Evolutionary conservation across 1,140 invertebrate species (phyloP), one percentile per base, ranked within the genome.

Genomic region (Vollenhovia emeryi): DNA sequence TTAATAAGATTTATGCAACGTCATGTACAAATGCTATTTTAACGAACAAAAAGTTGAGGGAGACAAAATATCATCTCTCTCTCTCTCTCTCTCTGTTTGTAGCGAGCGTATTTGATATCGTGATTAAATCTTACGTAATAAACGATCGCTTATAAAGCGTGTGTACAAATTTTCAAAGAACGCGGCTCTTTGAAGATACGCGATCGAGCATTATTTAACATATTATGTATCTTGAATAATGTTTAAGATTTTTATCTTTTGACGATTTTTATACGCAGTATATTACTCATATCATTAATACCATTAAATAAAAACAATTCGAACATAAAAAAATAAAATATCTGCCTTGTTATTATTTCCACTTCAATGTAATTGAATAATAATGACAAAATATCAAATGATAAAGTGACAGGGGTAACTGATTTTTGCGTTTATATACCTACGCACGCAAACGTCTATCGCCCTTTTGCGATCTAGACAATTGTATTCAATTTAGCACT

Each of bases 301-400:
- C 11, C 27, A 73, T 73, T 52, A 36, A 73, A 73, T 73, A 73
- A 73, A 73, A 33, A 48, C 0, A 18, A 43, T 27, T 27, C 43
- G 0, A 40, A 18, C 6, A 48, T 18, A 2, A 33, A 64, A 13
- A 15, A 40, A 7, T 33, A 33, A 40, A 66, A 48, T 13, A 30
- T 45, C 3, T 43, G 15, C 8, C 27, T 52, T 52, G 13, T 15
- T 3, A 15, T 68, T 8, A 69, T 21, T 33, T 73, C 6, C 18
- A 18, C 33, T 36, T 36, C 8, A 48, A 30, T 21, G 36, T 18
- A 71, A 52, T 6, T 13, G 50, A n/a, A n/a, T 71, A 21, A 55
- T 24, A 62, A 36, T 11, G 3, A n/a, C 1, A 36, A 36, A 33
- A 5, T 36, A 36, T 62, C 21, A 62, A 62, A 64, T 57, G 21